Evolutionary conservation across 2,113 vertebrate species (phyloP).

Genomic region (Ochotona curzoniae): DNA sequence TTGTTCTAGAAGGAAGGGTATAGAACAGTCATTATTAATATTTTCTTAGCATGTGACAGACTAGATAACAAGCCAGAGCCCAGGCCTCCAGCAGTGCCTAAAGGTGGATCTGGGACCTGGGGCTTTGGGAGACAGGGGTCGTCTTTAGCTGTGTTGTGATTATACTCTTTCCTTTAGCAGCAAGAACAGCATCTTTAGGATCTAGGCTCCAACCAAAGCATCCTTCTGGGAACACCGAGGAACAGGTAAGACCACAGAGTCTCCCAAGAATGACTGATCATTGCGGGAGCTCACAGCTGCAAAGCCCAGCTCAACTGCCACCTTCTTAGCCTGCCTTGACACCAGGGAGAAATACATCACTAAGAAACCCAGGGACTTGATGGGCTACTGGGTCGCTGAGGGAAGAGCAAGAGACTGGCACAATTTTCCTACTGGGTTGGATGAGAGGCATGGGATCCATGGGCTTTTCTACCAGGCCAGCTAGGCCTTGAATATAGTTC

Average conservation of each 20-base stretch:
- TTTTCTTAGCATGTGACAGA: constrained; percentile 32
- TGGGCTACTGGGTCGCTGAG: not conserved
- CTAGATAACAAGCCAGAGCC: not conserved
- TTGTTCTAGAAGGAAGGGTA: not conserved
- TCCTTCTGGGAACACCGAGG: not conserved
- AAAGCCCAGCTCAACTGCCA: not conserved
- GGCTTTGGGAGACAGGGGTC: not conserved
- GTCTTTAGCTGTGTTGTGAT: not conserved
- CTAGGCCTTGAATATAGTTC: not conserved
- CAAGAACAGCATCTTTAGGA: constrained; percentile 31
- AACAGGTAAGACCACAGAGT: constrained; percentile 52
- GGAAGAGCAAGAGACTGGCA: not conserved
- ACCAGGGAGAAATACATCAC: not conserved
- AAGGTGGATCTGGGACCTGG: constrained; percentile 22
- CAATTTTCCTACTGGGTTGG: constrained; percentile 2
- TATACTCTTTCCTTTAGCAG: constrained; percentile 33
- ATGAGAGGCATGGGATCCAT: not conserved
- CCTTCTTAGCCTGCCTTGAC: not conserved
- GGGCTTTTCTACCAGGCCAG: not conserved
- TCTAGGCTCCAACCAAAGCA: not conserved
- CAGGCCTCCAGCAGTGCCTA: not conserved
- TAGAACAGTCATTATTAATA: not conserved
- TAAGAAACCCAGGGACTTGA: not conserved
- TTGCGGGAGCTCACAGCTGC: not conserved
- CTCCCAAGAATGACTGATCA: not conserved